Evolutionary conservation across 1,140 invertebrate species (phyloP), one percentile per base, ranked within the genome.

Genomic region (Diprion similis): DNA sequence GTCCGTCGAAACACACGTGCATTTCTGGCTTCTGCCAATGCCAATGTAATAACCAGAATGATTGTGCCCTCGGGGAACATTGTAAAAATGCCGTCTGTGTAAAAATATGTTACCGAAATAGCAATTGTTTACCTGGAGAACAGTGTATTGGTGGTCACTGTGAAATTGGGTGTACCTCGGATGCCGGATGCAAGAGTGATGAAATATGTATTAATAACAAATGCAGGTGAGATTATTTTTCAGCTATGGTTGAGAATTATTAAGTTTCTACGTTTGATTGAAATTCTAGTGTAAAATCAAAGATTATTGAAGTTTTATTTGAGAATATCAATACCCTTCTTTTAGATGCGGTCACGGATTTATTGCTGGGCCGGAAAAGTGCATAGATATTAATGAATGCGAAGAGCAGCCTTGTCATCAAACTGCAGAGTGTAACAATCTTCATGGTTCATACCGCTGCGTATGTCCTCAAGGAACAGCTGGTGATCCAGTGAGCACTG

Each of bases 71-170:
- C 18, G 96, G 96, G 13, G 96, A 97, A 87, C 91, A 93, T 68
- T 97, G 96, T 79, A 90, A 91, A 70, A 92, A 94, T 72, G 93
- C 92, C 75, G 90, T 93, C 46, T 97, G 95, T 78, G 89, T 93
- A 15, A 96, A 96, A 88, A 90, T 97, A 46, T 98, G 96, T 82
- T 96, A 96, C 80, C 92, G 93, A 6, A 96, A 96, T 81, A 94
- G 93, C 78, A 97, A 97, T 80, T 98, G 96, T 78, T 88, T 96
- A 73, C 92, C 93, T 9, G 96, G 96, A 71, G 96, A 97, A 89
- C 91, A 97, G 65, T 97, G 96, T 79, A 91, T 92, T n/a, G 92
- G 94, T 77, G 95, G 95, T 51, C 90, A 92, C 24, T 98, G 96
- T 80, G 91, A 93, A 81, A 89, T 92, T 8, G 96, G 96, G 1